phyloP scores from a whole-genome alignment of 2,113 vertebrate genomes.

The Oncorhynchus gorbuscha region DNA sequence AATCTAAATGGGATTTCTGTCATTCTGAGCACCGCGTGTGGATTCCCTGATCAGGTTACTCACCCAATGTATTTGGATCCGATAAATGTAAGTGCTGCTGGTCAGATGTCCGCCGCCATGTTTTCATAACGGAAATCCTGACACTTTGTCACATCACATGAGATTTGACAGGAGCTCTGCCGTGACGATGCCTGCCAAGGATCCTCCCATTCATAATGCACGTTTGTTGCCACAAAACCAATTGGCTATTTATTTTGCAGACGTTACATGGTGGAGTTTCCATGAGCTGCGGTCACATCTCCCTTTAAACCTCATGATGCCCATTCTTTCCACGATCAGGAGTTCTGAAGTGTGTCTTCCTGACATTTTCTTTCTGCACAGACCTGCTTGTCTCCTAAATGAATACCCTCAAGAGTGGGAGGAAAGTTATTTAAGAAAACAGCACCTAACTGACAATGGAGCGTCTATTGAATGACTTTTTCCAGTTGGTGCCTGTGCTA shows the following conservation, averaged over 20 bases:
- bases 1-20: too few species aligned
- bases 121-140: too few species aligned
- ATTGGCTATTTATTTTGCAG: background rate
- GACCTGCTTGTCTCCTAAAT: background rate
- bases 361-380: background rate
- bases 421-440: too few species aligned
- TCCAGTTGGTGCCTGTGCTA: too few species aligned
- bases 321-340: background rate
- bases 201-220: background rate
- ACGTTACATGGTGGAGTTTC: background rate
- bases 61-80: too few species aligned
- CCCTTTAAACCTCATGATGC: background rate
- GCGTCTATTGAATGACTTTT: too few species aligned
- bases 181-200: background rate
- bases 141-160: background rate
- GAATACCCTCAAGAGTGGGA: too few species aligned
- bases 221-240: background rate
- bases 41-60: too few species aligned
- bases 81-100: too few species aligned
- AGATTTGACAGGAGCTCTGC: background rate
- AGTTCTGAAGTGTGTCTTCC: background rate
- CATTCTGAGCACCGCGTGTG: too few species aligned
- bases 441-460: too few species aligned
- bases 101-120: too few species aligned
- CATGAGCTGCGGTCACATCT: background rate